A percentile compares a stretch with the other conserved stretches of the same genome.
These are phyloP conservation scores for Thunnus albacares DNA, from an alignment of 2,797 vertebrate species.

Conservation along the genomic window DNA sequence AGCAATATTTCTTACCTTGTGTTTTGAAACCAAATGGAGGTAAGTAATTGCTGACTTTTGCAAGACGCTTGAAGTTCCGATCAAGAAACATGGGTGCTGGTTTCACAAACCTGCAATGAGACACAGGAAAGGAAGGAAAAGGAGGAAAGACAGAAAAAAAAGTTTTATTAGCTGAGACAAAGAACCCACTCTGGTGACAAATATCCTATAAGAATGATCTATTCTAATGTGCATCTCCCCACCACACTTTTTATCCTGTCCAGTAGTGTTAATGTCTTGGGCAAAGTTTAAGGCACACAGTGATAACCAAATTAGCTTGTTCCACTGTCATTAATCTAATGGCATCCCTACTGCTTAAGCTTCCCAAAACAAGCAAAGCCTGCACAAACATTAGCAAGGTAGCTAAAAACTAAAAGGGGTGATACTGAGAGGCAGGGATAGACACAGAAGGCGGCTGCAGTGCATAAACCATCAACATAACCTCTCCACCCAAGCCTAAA, in stretches of 20 bases:
- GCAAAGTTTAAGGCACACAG: constrained; percentile 44
- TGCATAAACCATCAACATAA: constrained; percentile 46
- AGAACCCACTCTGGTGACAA: constrained; percentile 4
- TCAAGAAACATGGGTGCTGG: constrained; percentile 96
- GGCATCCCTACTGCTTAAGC: constrained; percentile 28
- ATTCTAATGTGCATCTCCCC: background rate
- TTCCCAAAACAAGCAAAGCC: constrained; percentile 31
- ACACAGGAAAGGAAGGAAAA: constrained; percentile 5
- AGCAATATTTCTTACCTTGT: constrained; percentile 89
- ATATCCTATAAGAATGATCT: background rate
- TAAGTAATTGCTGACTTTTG: constrained; percentile 91
- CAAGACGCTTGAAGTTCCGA: constrained; percentile 92
- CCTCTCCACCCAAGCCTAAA: constrained; percentile 41
- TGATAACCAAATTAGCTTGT: constrained; percentile 28
- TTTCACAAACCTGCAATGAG: constrained; percentile 89
- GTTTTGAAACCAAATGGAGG: constrained; percentile 98
- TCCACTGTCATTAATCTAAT: constrained; percentile 60
- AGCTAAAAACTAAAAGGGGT: constrained; percentile 24
- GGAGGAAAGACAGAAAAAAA: background rate
- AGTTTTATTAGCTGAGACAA: constrained; percentile 9
- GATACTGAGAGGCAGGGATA: constrained; percentile 10
- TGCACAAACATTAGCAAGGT: constrained; percentile 23
- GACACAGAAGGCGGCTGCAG: constrained; percentile 37
- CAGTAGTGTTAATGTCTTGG: constrained; percentile 7
- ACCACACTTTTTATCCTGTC: background rate